These are phyloP conservation scores for Clarias pachynema DNA, from an alignment of 2,797 vertebrate species.

Conservation along the genomic window DNA sequence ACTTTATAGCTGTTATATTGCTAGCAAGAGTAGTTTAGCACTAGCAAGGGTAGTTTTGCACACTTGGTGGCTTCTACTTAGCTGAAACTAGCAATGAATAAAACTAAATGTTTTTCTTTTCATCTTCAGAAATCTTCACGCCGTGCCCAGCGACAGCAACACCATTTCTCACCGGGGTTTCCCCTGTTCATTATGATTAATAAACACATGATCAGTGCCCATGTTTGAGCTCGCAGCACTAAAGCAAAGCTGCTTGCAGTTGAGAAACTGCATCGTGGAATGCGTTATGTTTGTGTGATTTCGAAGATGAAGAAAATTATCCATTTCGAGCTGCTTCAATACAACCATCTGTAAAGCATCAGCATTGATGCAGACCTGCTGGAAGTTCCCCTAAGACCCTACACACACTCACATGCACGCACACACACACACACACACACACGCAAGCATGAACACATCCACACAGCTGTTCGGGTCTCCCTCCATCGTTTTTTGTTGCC, in stretches of 20 bases:
- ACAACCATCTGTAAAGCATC: conserved; percentile 45
- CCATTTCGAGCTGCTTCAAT: not conserved
- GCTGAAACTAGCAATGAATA: not conserved
- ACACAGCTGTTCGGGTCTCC: conserved; percentile 37
- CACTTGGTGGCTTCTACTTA: too few species aligned
- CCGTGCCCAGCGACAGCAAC: not conserved
- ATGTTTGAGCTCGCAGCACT: not conserved
- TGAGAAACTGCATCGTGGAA: not conserved
- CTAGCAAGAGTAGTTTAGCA: not conserved
- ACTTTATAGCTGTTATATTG: not conserved
- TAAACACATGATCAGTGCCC: not conserved
- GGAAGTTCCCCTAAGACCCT: conserved; percentile 18
- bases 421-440: not conserved
- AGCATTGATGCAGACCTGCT: conserved; percentile 34
- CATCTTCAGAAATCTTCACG: not conserved
- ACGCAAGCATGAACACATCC: not conserved
- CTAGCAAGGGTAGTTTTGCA: too few species aligned
- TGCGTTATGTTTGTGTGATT: not conserved
- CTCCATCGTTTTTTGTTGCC: conserved; percentile 23
- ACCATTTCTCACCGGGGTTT: not conserved
- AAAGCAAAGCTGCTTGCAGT: not conserved
- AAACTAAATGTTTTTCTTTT: not conserved
- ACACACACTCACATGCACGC: conserved; percentile 18
- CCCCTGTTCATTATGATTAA: not conserved
- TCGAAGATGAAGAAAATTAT: conserved; percentile 2